Evolutionary conservation across 1,140 invertebrate genomes (phyloP), one percentile per base, ranked within the genome.

Genomic region (Lepidurus couesii): DNA sequence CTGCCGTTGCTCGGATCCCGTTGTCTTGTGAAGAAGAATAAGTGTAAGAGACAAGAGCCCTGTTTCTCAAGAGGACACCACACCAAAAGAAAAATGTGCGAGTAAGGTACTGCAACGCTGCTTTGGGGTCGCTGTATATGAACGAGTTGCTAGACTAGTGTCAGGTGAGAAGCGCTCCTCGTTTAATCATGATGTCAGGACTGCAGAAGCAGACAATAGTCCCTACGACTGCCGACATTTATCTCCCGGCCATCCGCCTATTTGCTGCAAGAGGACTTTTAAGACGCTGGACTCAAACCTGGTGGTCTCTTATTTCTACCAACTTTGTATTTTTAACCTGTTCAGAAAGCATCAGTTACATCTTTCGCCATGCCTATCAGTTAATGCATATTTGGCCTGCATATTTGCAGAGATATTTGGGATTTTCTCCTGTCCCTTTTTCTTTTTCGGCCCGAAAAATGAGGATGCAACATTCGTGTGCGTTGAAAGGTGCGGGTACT

Each of bases 171-270:
- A 65, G 53, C 53, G 7, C 53, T 65, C 16, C 53, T 65, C 53
- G 53, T 65, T 65, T 65, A 65, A 65, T 65, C 53, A 65, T 65
- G 53, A 65, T 65, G 53, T 65, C 53, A 65, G 53, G 13, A 65
- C 53, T 21, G 53, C 53, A 65, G 53, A 65, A 65, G 53, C 53
- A 65, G 53, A 65, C 53, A 65, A 65, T n/a, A 65, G 53, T n/a
- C 53, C n/a, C 34, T 3, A 34, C 34, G 34, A 34, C 34, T 34
- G 34, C 34, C 53, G 53, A 65, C 53, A 65, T 65, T 65, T 65
- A 65, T 65, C 53, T 65, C 13, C 21, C 16, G 53, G 53, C 53
- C 53, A 65, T 65, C 53, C 53, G 16, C 53, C 53, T 21, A 11
- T 5, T 65, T 21, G 13, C 53, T 65, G 21, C 53, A 21, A 65